These are phyloP conservation scores for Pycnonotus jocosus DNA, from an alignment of 2,113 vertebrate genomes.

Conservation along the genomic window DNA sequence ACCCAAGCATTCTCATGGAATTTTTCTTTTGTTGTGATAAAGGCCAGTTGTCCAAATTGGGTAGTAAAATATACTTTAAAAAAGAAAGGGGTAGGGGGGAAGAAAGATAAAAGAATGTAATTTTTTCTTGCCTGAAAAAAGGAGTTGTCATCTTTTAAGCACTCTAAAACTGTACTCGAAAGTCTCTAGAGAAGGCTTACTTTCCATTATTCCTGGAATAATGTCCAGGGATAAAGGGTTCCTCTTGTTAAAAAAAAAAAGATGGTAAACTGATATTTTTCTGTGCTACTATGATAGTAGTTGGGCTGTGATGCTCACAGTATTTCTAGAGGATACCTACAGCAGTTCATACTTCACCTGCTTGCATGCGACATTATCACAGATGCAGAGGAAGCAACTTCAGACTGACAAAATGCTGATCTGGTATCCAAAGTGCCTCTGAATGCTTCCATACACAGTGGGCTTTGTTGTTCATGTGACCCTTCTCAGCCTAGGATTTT, in stretches of 20 bases:
- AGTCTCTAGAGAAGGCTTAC: not conserved
- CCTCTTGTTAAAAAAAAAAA: not conserved
- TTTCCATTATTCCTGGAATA: not conserved
- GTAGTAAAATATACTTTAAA: not conserved
- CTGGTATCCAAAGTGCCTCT: not conserved
- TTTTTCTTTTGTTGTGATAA: not conserved
- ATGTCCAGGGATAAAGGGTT: not conserved
- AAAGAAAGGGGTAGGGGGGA: rapidly evolving
- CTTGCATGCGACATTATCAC: not conserved
- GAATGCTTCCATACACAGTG: not conserved
- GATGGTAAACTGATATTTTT: not conserved
- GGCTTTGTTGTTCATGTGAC: not conserved
- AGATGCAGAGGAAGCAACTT: not conserved
- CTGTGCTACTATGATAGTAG: not conserved
- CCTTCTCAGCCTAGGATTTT: not conserved
- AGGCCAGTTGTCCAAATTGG: not conserved
- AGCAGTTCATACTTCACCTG: not conserved
- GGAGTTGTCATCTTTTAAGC: not conserved
- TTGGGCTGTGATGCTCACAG: not conserved
- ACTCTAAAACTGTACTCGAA: not conserved
- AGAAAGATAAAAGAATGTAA: not conserved
- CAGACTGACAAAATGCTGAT: not conserved
- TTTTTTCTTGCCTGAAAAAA: not conserved
- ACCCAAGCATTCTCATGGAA: not conserved
- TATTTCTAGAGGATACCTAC: not conserved